Percentiles rank a stretch among this genome's conserved stretches.
These are phyloP conservation scores for Boleophthalmus pectinirostris DNA, from an alignment of 2,113 vertebrate genomes.

Conservation along the genomic window DNA sequence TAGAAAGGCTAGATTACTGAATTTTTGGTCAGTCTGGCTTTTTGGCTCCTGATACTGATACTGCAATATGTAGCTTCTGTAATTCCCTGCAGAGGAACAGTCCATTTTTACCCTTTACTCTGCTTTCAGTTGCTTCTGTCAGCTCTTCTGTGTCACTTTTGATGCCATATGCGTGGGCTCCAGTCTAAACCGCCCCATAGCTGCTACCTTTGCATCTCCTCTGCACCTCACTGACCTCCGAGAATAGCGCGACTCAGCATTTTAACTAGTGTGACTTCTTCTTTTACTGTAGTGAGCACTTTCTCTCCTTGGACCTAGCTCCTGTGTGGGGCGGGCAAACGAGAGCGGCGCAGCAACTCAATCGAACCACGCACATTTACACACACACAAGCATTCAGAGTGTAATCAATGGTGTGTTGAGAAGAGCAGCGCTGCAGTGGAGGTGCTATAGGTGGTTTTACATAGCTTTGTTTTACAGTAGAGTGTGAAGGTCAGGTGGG, in stretches of 20 bases:
- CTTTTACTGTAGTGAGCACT: conserved; percentile 67
- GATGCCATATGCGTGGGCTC: conserved; percentile 36
- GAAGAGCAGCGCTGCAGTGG: conserved; percentile 64
- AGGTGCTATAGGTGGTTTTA: conserved; percentile 56
- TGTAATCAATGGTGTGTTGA: conserved; percentile 63
- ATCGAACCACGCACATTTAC: conserved; percentile 45
- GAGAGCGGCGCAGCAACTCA: conserved; percentile 47
- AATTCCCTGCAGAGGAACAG: background rate
- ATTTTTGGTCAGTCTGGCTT: background rate
- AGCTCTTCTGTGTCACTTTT: conserved; percentile 16
- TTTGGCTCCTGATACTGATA: background rate
- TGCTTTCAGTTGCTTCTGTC: conserved; percentile 10
- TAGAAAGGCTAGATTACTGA: background rate
- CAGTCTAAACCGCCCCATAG: conserved; percentile 26
- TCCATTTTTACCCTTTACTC: background rate
- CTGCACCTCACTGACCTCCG: conserved; percentile 56
- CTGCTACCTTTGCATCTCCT: conserved; percentile 42
- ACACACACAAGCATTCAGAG: conserved; percentile 32
- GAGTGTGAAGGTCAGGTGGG: conserved; percentile 55
- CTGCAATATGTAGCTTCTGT: background rate
- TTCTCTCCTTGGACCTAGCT: conserved; percentile 39
- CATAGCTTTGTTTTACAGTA: conserved; percentile 31
- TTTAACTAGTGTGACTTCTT: conserved; percentile 69
- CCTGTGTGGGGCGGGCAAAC: conserved; percentile 25
- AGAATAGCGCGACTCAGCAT: conserved; percentile 60